Evolutionary conservation across 2,113 vertebrate genomes (phyloP).

Genomic region (Pelecanoides urinatrix): DNA sequence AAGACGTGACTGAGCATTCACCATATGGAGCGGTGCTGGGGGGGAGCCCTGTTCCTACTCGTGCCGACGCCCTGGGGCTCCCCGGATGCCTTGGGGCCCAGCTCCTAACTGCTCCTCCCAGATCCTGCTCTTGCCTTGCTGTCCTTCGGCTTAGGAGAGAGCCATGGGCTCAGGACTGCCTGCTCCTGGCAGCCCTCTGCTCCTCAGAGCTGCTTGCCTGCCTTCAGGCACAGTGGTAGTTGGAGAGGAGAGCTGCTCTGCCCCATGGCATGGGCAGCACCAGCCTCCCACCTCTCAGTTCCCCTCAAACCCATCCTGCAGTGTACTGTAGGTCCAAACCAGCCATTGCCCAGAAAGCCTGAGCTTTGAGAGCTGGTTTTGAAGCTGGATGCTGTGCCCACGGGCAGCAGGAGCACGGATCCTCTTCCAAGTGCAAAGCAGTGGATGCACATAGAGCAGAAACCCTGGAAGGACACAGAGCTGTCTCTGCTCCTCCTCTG

Average conservation of each 20-base stretch:
- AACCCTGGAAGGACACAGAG: not conserved
- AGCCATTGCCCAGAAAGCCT: not conserved
- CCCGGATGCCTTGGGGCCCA: not conserved
- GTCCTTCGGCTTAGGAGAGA: not conserved
- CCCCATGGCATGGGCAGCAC: not conserved
- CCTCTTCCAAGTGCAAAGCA: not conserved
- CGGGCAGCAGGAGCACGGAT: not conserved
- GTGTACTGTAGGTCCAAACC: not conserved
- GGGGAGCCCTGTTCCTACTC: not conserved
- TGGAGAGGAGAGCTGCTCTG: not conserved
- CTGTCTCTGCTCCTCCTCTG: not conserved
- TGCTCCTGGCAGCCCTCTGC: not conserved
- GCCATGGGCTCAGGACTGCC: too few species aligned
- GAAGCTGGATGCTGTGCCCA: not conserved
- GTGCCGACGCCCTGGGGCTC: too few species aligned
- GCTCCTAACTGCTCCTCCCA: not conserved
- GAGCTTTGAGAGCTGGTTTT: not conserved
- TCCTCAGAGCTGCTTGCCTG: not conserved
- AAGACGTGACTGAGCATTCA: not conserved
- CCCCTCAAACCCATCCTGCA: too few species aligned
- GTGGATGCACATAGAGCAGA: not conserved
- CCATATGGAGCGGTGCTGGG: accelerated
- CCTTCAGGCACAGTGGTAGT: not conserved
- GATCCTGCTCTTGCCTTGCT: not conserved
- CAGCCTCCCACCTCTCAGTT: not conserved